Evolutionary conservation across 2,113 vertebrate genomes (phyloP), one percentile per base, ranked within the genome.

Genomic region (Percopsis transmontana): DNA sequence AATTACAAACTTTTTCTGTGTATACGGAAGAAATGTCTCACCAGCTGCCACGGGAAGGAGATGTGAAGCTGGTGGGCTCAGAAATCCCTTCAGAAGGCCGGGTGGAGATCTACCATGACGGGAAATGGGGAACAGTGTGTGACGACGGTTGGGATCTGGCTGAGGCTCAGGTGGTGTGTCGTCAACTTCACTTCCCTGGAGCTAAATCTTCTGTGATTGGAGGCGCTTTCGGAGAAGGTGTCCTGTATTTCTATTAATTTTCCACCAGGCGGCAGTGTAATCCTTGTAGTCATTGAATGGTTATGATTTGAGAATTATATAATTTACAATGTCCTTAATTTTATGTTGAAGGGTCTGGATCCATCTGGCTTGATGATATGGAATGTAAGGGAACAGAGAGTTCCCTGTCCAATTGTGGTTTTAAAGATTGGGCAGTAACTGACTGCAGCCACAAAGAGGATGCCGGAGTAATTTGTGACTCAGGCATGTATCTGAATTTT

Each of bases 61-160:
- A 84, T 0, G 8, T 86, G 19, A 70, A 91, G 7, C 84, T 95
- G 70, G 84, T 54, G 0, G 71, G 85, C 0, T 84, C 85, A 1
- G 2, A 13, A 2, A 16, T 23, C 0, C 0, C 19, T 21, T 85
- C 70, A 0, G 78, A 91, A 66, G 94, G 94, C 18, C 87, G 91
- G 0, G 94, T 95, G 74, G 93, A 95, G 76, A 66, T 94, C 60
- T 94, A 88, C 79, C 92, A 94, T 19, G 24, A 74, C 1, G 92
- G 91, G 3, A 61, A 63, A 66, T 95, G 94, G 94, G 93, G 94
- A 13, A 94, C 93, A 0, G 89, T 94, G 70, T 95, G 94, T 58
- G 93, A 95, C 12, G 92, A 94, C 15, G 50, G 68, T 23, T 95
- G 93, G 92, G 89, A 89, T 56, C 57, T 92, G 39, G 20, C 39